A percentile compares a stretch with the other conserved stretches of the same genome.
Conservation (phyloP, 1,140 invertebrate species). For the Centruroides vittatus region DNA sequence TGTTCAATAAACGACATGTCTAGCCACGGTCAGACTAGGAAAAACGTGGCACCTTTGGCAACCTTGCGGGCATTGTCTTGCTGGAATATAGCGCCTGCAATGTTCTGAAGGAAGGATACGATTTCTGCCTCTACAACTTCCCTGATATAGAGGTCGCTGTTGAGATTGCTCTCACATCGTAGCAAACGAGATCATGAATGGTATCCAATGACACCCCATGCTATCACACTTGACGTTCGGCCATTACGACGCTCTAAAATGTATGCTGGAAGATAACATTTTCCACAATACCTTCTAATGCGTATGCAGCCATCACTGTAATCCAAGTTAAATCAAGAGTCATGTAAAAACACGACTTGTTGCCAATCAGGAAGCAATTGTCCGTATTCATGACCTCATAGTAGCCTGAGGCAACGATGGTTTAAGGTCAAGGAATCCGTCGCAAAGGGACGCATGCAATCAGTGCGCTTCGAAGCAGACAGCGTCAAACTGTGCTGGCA, state of each 20-base stretch:
- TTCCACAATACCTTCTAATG: not conserved
- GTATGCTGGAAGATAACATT: not conserved
- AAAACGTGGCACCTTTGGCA: not conserved
- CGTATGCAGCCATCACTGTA: not conserved
- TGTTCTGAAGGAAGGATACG: not conserved
- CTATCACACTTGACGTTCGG: not conserved
- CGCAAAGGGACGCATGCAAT: not conserved
- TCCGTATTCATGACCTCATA: not conserved
- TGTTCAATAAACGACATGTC: not conserved
- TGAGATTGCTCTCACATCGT: not conserved
- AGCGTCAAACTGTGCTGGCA: not conserved
- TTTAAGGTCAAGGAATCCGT: not conserved
- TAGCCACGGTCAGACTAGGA: not conserved
- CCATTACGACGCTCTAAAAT: not conserved
- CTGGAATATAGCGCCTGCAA: conserved; percentile 3
- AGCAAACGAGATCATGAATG: not conserved
- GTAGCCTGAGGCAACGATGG: not conserved
- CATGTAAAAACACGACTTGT: not conserved
- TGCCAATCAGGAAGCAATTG: not conserved
- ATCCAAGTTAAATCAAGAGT: conserved; percentile 1
- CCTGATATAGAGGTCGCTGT: not conserved
- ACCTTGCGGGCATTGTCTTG: not conserved
- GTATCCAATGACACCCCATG: not conserved
- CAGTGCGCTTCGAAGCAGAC: not conserved
- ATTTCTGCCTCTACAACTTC: not conserved